A percentile compares a stretch with the other conserved stretches of the same genome.
These are phyloP conservation scores for Carcharodon carcharias DNA, from an alignment of 2,797 vertebrate genomes.

Conservation along the genomic window DNA sequence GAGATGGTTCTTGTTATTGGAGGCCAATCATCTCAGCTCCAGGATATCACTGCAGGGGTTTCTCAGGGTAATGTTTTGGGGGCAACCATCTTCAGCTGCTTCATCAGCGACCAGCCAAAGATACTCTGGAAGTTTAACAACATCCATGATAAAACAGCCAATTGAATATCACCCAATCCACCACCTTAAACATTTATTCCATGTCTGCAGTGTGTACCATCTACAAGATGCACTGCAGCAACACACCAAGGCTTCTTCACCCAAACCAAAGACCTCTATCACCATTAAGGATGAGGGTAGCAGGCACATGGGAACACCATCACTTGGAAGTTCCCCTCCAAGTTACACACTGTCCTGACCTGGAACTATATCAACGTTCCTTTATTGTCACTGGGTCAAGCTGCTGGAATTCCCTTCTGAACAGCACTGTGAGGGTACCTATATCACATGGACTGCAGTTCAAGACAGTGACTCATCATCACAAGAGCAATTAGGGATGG, in stretches of 20 bases:
- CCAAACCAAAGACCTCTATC: not conserved
- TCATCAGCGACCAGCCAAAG: too few relatives aligned
- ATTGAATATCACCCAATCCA: too few relatives aligned
- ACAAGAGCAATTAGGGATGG: not conserved
- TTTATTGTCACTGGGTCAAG: not conserved
- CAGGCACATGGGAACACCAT: not conserved
- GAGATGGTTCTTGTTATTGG: too few relatives aligned
- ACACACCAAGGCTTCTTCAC: not conserved
- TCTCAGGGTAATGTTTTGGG: too few relatives aligned
- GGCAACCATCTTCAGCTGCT: too few relatives aligned
- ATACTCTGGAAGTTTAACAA: too few relatives aligned
- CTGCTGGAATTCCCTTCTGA: not conserved
- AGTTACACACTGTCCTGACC: not conserved
- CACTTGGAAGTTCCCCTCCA: not conserved
- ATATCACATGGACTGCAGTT: not conserved
- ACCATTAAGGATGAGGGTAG: not conserved
- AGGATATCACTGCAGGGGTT: too few relatives aligned
- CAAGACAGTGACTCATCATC: not conserved
- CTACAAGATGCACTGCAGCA: not conserved
- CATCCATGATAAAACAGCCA: too few relatives aligned
- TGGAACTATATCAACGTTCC: not conserved
- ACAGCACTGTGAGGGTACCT: not conserved
- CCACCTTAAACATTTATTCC: too few relatives aligned
- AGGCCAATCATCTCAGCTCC: too few relatives aligned
- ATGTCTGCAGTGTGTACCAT: not conserved